Evolutionary conservation across 2,113 vertebrate genomes (phyloP).

Genomic region (Rissa tridactyla): DNA sequence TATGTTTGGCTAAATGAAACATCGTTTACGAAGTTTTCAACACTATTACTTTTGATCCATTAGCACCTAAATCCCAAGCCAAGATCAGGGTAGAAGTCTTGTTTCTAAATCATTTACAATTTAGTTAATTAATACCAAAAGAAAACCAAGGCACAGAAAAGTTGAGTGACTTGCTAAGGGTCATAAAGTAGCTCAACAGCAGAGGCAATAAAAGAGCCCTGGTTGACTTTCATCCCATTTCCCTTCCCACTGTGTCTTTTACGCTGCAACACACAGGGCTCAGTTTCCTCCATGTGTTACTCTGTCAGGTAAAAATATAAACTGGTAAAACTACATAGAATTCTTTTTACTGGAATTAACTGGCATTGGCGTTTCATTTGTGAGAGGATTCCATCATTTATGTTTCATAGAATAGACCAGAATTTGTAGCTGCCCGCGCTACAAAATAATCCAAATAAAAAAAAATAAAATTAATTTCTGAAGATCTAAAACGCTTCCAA

Average conservation of each 20-base stretch:
- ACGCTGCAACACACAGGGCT: neutral
- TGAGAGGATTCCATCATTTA: neutral
- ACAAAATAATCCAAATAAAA: neutral
- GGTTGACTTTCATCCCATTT: slow-evolving; percentile 13
- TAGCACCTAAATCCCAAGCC: neutral
- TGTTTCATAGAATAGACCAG: neutral
- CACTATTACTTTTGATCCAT: neutral
- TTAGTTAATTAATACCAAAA: slow-evolving; percentile 52
- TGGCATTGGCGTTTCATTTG: neutral
- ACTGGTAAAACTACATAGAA: neutral
- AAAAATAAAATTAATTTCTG: neutral
- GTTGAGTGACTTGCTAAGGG: slow-evolving; percentile 1
- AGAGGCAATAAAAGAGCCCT: slow-evolving; percentile 1
- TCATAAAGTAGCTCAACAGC: slow-evolving; percentile 21
- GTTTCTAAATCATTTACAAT: slow-evolving; percentile 30
- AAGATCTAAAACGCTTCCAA: neutral
- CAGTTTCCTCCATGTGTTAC: neutral
- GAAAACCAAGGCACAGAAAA: slow-evolving; percentile 11
- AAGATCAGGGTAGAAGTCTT: neutral
- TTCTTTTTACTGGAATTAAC: neutral
- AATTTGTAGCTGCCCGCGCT: neutral
- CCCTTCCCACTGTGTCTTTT: neutral
- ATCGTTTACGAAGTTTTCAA: neutral
- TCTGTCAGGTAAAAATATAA: neutral
- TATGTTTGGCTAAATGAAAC: neutral